Evolutionary conservation across 2,113 vertebrate species (phyloP).

Genomic region (Terrapene triunguis): DNA sequence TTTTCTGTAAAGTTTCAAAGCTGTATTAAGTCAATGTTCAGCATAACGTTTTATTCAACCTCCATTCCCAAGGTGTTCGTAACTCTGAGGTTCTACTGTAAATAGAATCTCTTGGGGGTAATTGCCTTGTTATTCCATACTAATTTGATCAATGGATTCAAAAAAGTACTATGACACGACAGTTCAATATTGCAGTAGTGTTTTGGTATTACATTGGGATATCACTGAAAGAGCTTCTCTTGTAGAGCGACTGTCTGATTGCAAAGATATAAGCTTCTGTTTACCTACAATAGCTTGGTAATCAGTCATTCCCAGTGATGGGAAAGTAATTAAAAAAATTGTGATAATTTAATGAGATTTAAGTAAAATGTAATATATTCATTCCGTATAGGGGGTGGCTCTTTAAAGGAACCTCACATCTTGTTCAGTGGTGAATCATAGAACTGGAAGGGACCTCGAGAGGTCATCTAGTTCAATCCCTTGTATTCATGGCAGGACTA

Average conservation of each 20-base stretch:
- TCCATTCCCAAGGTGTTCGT: no score
- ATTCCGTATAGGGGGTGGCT: no score
- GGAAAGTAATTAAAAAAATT: not conserved
- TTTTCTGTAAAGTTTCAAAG: no score
- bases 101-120: not conserved
- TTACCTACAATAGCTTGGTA: not conserved
- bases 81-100: no score
- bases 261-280: not conserved
- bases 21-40: no score
- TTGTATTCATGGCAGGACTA: no score
- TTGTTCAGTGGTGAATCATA: no score
- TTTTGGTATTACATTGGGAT: not conserved
- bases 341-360: not conserved
- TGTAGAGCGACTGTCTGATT: rapidly evolving
- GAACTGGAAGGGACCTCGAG: not conserved
- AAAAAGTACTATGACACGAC: rapidly evolving
- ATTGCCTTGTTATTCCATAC: not conserved
- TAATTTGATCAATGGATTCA: rapidly evolving
- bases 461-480: no score
- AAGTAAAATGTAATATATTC: not conserved
- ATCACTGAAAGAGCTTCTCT: not conserved
- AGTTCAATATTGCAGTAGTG: rapidly evolving
- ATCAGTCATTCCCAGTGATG: rapidly evolving
- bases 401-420: no score
- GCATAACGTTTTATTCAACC: no score